Base-by-base conservation (phyloP, 2,797 vertebrate species). In the Gymnoscopelus microlampas region DNA sequence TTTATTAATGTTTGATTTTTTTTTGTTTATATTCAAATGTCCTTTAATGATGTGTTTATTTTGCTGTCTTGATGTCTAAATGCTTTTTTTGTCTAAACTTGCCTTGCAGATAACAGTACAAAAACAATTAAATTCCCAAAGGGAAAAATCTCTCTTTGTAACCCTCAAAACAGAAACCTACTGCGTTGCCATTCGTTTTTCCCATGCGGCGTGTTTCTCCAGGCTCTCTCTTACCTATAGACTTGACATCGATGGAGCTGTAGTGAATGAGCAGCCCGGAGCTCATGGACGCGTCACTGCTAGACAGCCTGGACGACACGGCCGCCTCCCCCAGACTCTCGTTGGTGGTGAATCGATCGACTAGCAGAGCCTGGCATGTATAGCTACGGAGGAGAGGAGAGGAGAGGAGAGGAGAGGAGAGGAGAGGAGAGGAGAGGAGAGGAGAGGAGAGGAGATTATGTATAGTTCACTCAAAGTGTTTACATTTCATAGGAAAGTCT, bases 311-410 rank as follows among this genome's bases (percentile, higher is more conserved):
- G 59, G 85, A 77, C n/a, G 91, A 80, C 63, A 98, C 91, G 2
- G 85, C 85, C 14, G 80, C 82, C 47, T 91, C 94, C 50, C 91
- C 89, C 78, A 96, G 93, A 87, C 66, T 90, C 73, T 89, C 54
- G 14, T 95, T 95, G 60, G 93, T 91, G 74, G 91, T 93, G 79
- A 92, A 76, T 62, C 88, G 91, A 73, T 95, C 92, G 79, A 94
- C 88, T 71, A 99, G 86, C 90, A 98, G 93, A 11, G 94, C 96
- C 74, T 86, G 93, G 74, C 95, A 93, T 12, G 11, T 44, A 78
- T 91, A 94, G 61, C 97, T 98, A 9, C 8, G 35, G 13, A 15
- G 10, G 48, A 13, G 44, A 12, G 39, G 59, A 24, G 14, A 9
- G 58, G n/a, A 19, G 58, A 39, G 53, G 53, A 55, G 23, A 55